Conservation (phyloP, 2,113 vertebrate species). For the Atractosteus spatula region DNA sequence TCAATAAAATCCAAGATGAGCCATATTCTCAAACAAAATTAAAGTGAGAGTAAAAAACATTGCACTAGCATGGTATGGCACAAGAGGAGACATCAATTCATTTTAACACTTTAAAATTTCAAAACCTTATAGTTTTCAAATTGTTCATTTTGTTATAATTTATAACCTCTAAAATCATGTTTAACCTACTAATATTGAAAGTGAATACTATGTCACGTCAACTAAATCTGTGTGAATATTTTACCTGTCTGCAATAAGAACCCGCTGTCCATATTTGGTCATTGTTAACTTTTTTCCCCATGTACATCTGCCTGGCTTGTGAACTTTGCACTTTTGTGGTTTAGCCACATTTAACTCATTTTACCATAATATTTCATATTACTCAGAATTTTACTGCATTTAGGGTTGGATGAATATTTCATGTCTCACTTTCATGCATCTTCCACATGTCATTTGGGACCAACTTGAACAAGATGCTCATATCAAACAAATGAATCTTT, state of each 20-base stretch:
- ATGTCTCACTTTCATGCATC: conserved; percentile 37
- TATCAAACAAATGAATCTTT: conserved; percentile 66
- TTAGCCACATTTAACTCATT: conserved; percentile 40
- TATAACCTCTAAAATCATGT: no score
- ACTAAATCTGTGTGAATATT: no score
- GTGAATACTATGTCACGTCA: no score
- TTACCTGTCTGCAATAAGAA: no score
- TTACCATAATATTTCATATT: conserved; percentile 29
- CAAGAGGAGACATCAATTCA: conserved; percentile 49
- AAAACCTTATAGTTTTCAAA: conserved; percentile 29
- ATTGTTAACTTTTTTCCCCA: no score
- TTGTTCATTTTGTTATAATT: no score
- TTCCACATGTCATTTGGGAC: conserved; percentile 53
- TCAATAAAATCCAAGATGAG: conserved; percentile 97
- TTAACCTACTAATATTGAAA: no score
- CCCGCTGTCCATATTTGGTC: no score
- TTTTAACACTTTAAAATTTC: conserved; percentile 55
- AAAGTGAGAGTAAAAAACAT: conserved; percentile 78
- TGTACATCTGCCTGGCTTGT: no score
- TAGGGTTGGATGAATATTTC: conserved; percentile 46
- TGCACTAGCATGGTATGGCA: conserved; percentile 63
- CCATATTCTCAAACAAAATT: conserved; percentile 95
- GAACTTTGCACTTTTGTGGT: conserved; percentile 31
- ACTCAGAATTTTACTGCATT: conserved; percentile 17
- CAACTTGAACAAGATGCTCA: conserved; percentile 56